Evolutionary conservation across 1,140 invertebrate species (phyloP), one percentile per base, ranked within the genome.

Genomic region (Carcinoscorpius rotundicauda): DNA sequence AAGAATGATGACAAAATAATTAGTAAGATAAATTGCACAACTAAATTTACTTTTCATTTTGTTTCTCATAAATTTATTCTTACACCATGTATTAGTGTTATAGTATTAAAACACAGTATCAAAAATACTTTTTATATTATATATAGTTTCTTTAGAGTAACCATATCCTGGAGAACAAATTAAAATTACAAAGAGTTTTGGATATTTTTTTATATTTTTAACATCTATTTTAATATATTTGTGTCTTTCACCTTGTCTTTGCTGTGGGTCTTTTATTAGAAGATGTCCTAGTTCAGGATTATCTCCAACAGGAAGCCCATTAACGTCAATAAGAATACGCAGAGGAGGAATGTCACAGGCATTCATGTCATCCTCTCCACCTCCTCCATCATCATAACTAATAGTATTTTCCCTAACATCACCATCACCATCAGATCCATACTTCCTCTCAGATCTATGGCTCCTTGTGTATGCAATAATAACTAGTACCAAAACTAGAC

Each of bases 321-420:
- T 71, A 11, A 75, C 71, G 61, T 76, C 89, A 63, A 95, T 89
- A 4, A 92, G 93, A 76, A 96, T 97, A 76, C 96, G 90, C 51
- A 98, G 80, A 4, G 92, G 91, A 3, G 91, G 95, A 69, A 98
- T 97, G 75, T 98, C 96, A 76, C 96, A 98, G 9, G 93, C 93
- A 3, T 94, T 95, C 90, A 97, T 97, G 75, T 98, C 95, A 73
- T 98, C 95, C 78, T 97, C 94, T 71, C 93, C 93, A 73, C 91
- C 93, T 6, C 93, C 94, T 79, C 98, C 95, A 76, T 98, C 95
- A 71, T 97, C 93, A 73, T 98, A 98, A 76, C 95, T 95, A 71
- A 98, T 97, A 64, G 98, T 97, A 78, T 97, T 98, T 78, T 98
- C 96, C 71, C 95, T 83, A n/a, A 98, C 93, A 75, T 98, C 96